Evolutionary conservation across 1,140 invertebrate species (phyloP), one percentile per base, ranked within the genome.

Genomic region (Drosophila tani): DNA sequence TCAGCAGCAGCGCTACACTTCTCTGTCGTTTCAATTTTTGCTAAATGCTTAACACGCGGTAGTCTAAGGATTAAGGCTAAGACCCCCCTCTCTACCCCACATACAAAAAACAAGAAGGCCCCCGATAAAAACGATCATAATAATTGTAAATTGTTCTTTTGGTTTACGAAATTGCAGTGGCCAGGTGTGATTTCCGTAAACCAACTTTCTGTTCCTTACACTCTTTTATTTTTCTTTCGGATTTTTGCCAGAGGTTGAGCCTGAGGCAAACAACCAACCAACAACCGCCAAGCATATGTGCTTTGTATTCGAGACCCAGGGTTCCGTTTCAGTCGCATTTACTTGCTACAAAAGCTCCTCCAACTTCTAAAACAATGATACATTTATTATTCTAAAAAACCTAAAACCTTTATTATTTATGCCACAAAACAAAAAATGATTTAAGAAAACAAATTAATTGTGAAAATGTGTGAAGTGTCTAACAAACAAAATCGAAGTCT

Each of bases 291-390:
- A 40, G 58, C 66, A 81, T 74, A 81, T 74, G 55, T 75, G 71
- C 75, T 75, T 43, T 58, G 65, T 51, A 69, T 50, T 55, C 41
- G 59, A 65, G 53, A 53, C 79, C 67, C 45, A 43, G 74, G 79
- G 79, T 69, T 70, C 78, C 40, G 21, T 75, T 43, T 53, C 17
- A 78, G 58, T 73, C 65, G 82, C 82, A 85, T 85, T 85, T 85
- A 85, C 75, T 86, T 64, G 65, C 76, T 40, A 40, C 32, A 63
- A 66, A 63, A 66, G 55, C 53, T 12, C 17, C 56, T 32, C 35
- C 53, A 56, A 40, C 53, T 17, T 51, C 46, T 60, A 17, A 27
- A 73, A 38, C 9, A 14, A 56, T 15, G 17, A 24, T 73, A 29
- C 56, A 74, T 74, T 85, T 62, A 62, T 58, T 40, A 82, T 69